Base-by-base conservation (phyloP, 2,797 vertebrate species). In the Mus caroli region DNA sequence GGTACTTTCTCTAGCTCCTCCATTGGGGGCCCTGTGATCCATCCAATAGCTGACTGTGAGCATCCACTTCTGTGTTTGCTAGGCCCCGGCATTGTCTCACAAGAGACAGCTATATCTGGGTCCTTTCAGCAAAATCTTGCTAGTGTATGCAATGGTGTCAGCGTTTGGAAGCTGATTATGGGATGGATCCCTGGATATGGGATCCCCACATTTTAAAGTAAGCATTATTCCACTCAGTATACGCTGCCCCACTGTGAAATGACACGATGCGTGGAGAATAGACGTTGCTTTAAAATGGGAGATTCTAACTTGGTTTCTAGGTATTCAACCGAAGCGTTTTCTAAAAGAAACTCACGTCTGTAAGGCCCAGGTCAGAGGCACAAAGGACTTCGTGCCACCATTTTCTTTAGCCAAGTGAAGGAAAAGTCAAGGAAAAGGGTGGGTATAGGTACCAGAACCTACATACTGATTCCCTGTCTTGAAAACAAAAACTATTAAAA, bases 351-450 rank as follows among this genome's bases (percentile, higher is more conserved):
- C 1, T 67, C 8, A 78, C 40, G 40, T 60, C 83, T 43, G 75
- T n/a, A 64, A 10, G 12, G 56, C 73, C 28, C 77, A 56, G n/a
- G 46, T 87, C 28, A 24, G 60, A 94, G 40, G 11, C 26, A 71
- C 4, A 58, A 86, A 95, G 31, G 31, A 15, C 31, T 88, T 31
- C 22, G 3, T 17, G 26, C 5, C 90, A 46, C 43, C 84, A 62
- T 88, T 85, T 94, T 76, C 82, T 52, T 94, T 37, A n/a, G 56
- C 20, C 50, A 83, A 67, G 31, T 83, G 71, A 92, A 93, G 14
- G 92, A 92, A 94, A 83, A 78, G n/a, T 80, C 80, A 92, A 83
- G 93, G 52, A 88, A 92, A 50, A 86, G 40, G 50, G 50, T 50
- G 50, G 50, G 10, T 15, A 28, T 85, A 58, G 93, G 26, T 77